Evolutionary conservation across 1,140 invertebrate species (phyloP), one percentile per base, ranked within the genome.

Genomic region (Lepeophtheirus salmonis): DNA sequence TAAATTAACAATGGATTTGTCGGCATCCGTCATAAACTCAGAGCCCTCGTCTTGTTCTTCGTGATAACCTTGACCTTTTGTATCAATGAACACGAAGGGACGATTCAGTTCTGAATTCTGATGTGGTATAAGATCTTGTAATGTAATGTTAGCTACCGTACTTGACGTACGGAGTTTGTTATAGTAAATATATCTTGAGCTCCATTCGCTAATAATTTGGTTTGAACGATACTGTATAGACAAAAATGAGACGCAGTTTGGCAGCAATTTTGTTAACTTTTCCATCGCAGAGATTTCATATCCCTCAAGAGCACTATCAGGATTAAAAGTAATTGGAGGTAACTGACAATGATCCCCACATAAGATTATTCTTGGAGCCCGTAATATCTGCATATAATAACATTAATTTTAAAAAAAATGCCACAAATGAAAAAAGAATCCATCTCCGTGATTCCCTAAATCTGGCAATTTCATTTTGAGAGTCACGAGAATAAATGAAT

Each of bases 341-440:
- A 60, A 16, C 30, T 60, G 57, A 21, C 21, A 51, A 60, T 60
- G 57, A 51, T 60, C 57, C 3, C 57, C 57, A 2, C 16, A 13
- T 16, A 60, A n/a, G 49, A 60, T 50, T 21, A 50, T 12, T 20
- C 57, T 50, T 20, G 57, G 16, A 4, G 13, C 49, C 2, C 3
- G 20, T 2, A 20, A n/a, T 4, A 60, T 41, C 30, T 41, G n/a
- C n/a, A n/a, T n/a, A n/a, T n/a, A n/a, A n/a, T n/a, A n/a, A n/a
- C n/a, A n/a, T n/a, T n/a, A n/a, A n/a, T n/a, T n/a, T n/a, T n/a
- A n/a, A n/a, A n/a, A n/a, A n/a, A n/a, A n/a, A n/a, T n/a, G n/a
- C 30, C 30, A 41, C n/a, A 41, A 41, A 41, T 6, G 6, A 41
- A 41, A 41, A n/a, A 41, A 41, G 30, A 41, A 41, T n/a, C 6